Conservation (phyloP, 2,113 vertebrate species). For the Chlamydotis undulata region DNA sequence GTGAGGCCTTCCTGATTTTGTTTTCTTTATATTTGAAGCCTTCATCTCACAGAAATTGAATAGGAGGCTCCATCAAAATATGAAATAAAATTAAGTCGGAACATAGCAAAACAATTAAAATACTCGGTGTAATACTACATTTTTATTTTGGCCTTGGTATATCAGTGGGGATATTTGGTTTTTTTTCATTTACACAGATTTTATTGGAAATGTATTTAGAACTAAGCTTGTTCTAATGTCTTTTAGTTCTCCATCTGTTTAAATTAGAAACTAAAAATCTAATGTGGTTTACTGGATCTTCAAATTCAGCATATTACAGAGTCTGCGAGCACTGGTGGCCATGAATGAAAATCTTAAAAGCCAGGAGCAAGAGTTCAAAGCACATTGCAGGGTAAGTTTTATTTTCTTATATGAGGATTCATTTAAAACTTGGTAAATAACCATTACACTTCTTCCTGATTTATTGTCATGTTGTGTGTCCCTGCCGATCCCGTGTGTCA, state of each 20-base stretch:
- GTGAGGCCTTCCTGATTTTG: neutral
- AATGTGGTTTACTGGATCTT: conserved; percentile 10
- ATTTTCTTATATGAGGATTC: neutral
- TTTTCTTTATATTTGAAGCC: neutral
- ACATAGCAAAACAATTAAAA: neutral
- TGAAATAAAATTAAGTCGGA: neutral
- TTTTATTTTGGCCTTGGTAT: neutral
- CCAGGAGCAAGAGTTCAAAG: conserved; percentile 93
- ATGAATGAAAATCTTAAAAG: conserved; percentile 94
- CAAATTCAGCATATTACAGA: conserved; percentile 83
- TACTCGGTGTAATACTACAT: neutral
- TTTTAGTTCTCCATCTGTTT: neutral
- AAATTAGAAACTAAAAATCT: neutral
- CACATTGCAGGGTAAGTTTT: conserved; percentile 90
- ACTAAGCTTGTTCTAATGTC: neutral
- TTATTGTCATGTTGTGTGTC: neutral
- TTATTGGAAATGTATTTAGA: neutral
- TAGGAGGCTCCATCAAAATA: neutral
- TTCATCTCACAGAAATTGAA: neutral
- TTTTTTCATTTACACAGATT: neutral
- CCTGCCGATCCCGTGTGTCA: neutral
- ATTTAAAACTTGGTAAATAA: neutral
- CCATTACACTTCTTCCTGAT: neutral
- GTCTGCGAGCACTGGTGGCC: conserved; percentile 86
- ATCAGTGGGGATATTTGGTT: neutral